Evolutionary conservation across 2,888 invertebrate genomes (phyloP), one percentile per base, ranked within the genome.

Genomic region (Tillus elongatus): DNA sequence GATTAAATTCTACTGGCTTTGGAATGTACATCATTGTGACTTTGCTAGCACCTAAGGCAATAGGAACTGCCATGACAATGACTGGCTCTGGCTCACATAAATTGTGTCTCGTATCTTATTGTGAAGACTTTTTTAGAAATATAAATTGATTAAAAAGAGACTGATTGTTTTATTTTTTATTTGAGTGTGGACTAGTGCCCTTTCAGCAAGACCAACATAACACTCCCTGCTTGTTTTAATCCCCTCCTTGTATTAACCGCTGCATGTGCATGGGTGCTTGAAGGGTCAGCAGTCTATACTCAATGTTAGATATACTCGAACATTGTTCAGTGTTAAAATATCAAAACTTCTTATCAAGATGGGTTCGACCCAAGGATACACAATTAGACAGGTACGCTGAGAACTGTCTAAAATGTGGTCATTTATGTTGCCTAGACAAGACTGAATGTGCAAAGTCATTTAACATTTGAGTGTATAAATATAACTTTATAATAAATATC

Each of bases 51-150:
- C 47, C 34, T 29, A 30, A 19, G 26, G 54, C 56, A 54, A 48
- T 50, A 48, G 50, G 49, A 49, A 54, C 52, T 52, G 56, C 54
- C 56, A 49, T 49, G 50, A 48, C 53, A 51, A 56, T 60, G 60
- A 60, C 60, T 63, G 62, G 61, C 61, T 60, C 60, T 63, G 62
- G 61, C 61, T 60, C 58, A 60, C 54, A 53, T 47, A n/a, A n/a
- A 52, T 49, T 52, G 49, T 55, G 51, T 63, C 59, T 60, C 61
- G 60, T 61, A 63, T 61, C 57, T 60, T 57, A 56, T 61, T 64
- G 62, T 64, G 63, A 62, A 59, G 60, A 62, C 55, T 61, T 62
- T 63, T 61, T 57, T 53, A 63, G 63, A 63, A 63, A 64, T 62
- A 63, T 60, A 63, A 61, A 52, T 58, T 61, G 56, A 57, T 57